Conservation (phyloP, 2,113 vertebrate species). For the Nycticryphes semicollaris region DNA sequence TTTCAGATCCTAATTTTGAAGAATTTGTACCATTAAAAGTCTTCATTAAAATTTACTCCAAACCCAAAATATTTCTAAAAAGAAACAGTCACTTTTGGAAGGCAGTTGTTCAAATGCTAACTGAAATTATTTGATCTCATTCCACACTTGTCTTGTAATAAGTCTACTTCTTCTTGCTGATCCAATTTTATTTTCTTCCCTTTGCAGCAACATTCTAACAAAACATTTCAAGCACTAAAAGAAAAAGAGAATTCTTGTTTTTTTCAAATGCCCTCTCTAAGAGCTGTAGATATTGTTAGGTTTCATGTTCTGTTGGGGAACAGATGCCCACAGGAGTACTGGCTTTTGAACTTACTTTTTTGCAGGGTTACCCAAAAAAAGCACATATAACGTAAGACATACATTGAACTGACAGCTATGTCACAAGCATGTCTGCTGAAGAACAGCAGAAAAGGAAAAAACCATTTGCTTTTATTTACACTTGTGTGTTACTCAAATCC, state of each 20-base stretch:
- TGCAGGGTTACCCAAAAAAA: background rate
- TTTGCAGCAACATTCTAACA: background rate
- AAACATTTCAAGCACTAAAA: background rate
- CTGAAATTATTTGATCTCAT: background rate
- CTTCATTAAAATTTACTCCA: background rate
- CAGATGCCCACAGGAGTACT: background rate
- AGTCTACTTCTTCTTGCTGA: background rate
- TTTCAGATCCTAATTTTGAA: background rate
- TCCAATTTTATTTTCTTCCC: background rate
- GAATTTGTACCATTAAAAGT: background rate
- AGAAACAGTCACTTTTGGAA: background rate
- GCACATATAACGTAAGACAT: background rate
- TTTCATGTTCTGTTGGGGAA: background rate
- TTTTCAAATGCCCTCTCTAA: background rate
- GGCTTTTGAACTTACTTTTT: background rate
- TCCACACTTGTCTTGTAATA: background rate
- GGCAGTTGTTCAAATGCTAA: background rate
- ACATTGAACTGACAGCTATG: background rate
- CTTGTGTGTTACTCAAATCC: background rate
- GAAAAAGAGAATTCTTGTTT: background rate
- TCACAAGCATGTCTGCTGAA: background rate
- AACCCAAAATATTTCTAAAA: constrained; percentile 10
- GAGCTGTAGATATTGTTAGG: background rate
- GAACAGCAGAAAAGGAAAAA: background rate
- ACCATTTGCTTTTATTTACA: background rate